Evolutionary conservation across 2,113 vertebrate genomes (phyloP).

Genomic region (Campylorhamphus procurvoides): DNA sequence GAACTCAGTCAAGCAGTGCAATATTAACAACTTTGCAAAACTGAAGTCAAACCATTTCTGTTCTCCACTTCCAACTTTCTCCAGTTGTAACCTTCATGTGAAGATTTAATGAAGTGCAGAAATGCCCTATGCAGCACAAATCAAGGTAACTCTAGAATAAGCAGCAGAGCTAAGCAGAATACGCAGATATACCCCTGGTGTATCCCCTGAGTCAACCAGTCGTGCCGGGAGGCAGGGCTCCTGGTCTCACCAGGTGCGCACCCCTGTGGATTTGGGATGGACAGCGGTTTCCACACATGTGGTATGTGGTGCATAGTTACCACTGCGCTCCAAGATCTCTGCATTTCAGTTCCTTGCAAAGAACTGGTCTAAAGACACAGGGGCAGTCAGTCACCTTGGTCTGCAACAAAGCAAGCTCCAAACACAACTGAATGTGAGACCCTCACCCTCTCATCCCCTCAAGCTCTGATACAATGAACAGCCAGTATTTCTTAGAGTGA

Average conservation of each 20-base stretch:
- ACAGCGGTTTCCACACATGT: neutral
- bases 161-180: neutral
- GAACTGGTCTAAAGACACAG: neutral
- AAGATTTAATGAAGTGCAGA: neutral
- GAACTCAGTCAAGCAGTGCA: neutral
- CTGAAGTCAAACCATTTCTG: neutral
- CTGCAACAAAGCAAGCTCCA: neutral
- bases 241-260: neutral
- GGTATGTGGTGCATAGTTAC: rapidly evolving
- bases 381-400: neutral
- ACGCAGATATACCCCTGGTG: neutral
- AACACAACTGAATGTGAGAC: neutral
- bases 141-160: neutral
- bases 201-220: neutral
- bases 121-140: neutral
- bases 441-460: neutral
- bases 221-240: neutral
- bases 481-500: neutral
- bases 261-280: neutral
- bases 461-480: neutral
- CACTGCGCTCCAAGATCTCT: rapidly evolving
- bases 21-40: neutral
- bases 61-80: neutral
- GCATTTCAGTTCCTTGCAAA: neutral
- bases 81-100: neutral